phyloP scores from a whole-genome alignment of 2,113 vertebrate species.

The Hydrolagus affinis region DNA sequence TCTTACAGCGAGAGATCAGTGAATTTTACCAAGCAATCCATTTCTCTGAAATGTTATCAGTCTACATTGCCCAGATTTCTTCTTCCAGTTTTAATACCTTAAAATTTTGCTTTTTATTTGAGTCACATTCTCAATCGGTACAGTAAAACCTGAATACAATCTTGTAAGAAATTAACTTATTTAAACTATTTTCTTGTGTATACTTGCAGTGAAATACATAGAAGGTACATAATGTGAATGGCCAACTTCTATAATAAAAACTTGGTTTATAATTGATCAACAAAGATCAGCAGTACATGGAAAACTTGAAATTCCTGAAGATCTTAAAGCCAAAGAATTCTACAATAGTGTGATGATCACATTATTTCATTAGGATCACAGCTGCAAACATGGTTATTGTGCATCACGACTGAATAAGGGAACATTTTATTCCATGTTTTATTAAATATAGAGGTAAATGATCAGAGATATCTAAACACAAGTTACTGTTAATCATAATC shows the following conservation, averaged over 20 bases:
- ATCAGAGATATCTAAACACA: neutral
- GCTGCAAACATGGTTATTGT: too few species aligned
- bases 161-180: neutral
- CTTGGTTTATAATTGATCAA: neutral
- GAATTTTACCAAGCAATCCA: too few species aligned
- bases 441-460: neutral
- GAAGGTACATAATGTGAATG: constrained; percentile 1
- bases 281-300: neutral
- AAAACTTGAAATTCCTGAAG: neutral
- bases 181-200: neutral
- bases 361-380: neutral
- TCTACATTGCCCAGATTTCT: too few species aligned
- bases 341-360: neutral
- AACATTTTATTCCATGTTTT: neutral
- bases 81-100: too few species aligned
- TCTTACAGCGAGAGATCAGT: too few species aligned
- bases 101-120: too few species aligned
- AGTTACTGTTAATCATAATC: neutral
- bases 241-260: neutral
- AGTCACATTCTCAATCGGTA: too few species aligned
- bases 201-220: neutral
- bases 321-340: constrained; percentile 3
- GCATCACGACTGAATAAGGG: neutral
- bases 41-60: too few species aligned
- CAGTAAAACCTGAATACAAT: too few species aligned